These are phyloP conservation scores for Clivina fossor DNA, from an alignment of 2,888 invertebrate genomes.

Conservation along the genomic window DNA sequence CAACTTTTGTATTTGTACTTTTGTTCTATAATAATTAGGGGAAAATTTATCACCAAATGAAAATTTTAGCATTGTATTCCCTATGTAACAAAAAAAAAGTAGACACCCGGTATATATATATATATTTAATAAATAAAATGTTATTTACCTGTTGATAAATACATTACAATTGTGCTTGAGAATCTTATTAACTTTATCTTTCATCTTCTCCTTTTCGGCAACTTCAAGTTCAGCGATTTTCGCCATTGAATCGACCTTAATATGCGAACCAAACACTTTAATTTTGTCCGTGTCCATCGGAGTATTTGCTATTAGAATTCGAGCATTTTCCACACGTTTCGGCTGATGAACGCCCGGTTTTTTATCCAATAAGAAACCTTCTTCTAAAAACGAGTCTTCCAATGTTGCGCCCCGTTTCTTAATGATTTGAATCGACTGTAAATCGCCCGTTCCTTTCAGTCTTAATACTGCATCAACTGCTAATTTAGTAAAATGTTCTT, in stretches of 20 bases:
- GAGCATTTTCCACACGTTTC: constrained; percentile 91
- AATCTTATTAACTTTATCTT: constrained; percentile 97
- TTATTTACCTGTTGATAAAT: constrained; percentile 83
- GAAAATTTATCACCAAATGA: too few relatives aligned
- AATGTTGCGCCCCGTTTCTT: constrained; percentile 94
- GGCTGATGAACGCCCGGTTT: constrained; percentile 98
- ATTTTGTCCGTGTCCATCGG: constrained; percentile 99
- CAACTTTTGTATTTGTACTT: too few relatives aligned
- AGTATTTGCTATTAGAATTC: constrained; percentile 97
- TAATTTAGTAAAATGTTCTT: constrained; percentile 92
- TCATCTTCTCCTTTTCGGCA: constrained; percentile 99
- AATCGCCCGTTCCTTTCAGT: constrained; percentile 92
- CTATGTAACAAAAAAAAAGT: too few relatives aligned
- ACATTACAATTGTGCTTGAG: constrained; percentile 93
- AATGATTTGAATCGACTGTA: constrained; percentile 96
- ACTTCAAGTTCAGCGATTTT: constrained; percentile 97
- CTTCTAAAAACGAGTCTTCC: constrained; percentile 94
- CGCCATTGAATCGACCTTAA: constrained; percentile 87
- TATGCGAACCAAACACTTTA: constrained; percentile 96
- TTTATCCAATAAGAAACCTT: constrained; percentile 93
- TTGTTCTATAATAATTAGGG: too few relatives aligned
- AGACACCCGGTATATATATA: too few relatives aligned
- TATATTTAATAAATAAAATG: background rate
- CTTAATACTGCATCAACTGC: constrained; percentile 95
- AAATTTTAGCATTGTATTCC: too few relatives aligned